phyloP scores from a whole-genome alignment of 2,888 invertebrate species.

The Eutolmus rufibarbis region DNA sequence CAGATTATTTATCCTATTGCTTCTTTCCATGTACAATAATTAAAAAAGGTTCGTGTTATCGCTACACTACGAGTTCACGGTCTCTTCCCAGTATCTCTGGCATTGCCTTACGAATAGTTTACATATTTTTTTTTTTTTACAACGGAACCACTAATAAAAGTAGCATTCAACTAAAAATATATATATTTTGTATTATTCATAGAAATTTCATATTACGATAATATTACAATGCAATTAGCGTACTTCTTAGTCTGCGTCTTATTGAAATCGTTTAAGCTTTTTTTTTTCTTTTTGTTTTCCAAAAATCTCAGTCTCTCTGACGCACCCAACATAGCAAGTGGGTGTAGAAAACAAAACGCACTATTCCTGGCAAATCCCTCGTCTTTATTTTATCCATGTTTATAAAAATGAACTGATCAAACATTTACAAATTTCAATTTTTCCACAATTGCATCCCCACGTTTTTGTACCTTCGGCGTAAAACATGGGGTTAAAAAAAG shows the following conservation, averaged over 20 bases:
- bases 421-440: background rate
- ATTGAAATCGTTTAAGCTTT: background rate
- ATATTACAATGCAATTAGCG: conserved; percentile 8
- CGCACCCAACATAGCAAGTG: background rate
- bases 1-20: conserved; percentile 33
- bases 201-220: background rate
- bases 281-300: background rate
- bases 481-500: background rate
- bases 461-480: background rate
- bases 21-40: conserved; percentile 33
- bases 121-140: conserved; percentile 9
- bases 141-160: conserved; percentile 11
- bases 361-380: background rate
- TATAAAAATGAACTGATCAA: background rate
- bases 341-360: background rate
- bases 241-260: background rate
- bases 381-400: background rate
- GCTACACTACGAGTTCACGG: background rate
- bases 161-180: conserved; percentile 33
- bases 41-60: conserved; percentile 22
- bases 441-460: background rate
- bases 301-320: background rate
- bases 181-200: background rate
- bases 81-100: background rate
- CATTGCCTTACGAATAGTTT: background rate